Evolutionary conservation across 1,140 invertebrate species (phyloP).

Genomic region (Nixonia krombeini): DNA sequence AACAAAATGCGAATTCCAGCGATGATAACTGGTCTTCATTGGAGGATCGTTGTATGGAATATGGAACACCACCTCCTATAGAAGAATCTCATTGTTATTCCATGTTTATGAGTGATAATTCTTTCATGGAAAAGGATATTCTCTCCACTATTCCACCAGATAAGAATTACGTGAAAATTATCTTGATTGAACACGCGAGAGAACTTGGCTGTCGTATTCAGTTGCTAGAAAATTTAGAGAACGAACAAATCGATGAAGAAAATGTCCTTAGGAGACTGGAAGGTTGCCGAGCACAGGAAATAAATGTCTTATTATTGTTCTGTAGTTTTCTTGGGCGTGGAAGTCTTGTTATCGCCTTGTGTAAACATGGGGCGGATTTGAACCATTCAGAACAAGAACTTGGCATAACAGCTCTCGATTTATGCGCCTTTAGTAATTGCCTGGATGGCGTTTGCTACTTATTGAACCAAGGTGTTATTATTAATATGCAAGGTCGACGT

Average conservation of each 20-base stretch:
- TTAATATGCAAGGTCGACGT: slow-evolving; percentile 76
- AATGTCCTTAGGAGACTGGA: slow-evolving; percentile 66
- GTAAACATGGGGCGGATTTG: slow-evolving; percentile 78
- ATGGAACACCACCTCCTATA: slow-evolving; percentile 79
- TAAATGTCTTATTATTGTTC: slow-evolving; percentile 80
- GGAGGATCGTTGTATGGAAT: slow-evolving; percentile 75
- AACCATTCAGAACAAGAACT: slow-evolving; percentile 77
- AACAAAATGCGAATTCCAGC: not conserved
- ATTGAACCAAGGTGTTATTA: slow-evolving; percentile 77
- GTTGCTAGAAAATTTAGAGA: slow-evolving; percentile 80
- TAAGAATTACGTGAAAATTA: slow-evolving; percentile 79
- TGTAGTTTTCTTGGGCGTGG: slow-evolving; percentile 78
- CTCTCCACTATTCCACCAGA: slow-evolving; percentile 75
- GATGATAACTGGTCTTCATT: slow-evolving; percentile 25
- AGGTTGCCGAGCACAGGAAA: slow-evolving; percentile 75
- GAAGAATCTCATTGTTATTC: slow-evolving; percentile 79
- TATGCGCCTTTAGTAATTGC: slow-evolving; percentile 84
- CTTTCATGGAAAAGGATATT: slow-evolving; percentile 76
- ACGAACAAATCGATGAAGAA: slow-evolving; percentile 75
- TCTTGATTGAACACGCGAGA: slow-evolving; percentile 80
- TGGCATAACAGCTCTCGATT: slow-evolving; percentile 80
- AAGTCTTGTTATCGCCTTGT: slow-evolving; percentile 75
- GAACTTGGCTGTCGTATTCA: slow-evolving; percentile 76
- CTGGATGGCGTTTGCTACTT: slow-evolving; percentile 79
- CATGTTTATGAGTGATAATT: slow-evolving; percentile 82